These are phyloP conservation scores for Marasmarcha lunaedactyla DNA, from an alignment of 2,888 invertebrate species.

Conservation along the genomic window DNA sequence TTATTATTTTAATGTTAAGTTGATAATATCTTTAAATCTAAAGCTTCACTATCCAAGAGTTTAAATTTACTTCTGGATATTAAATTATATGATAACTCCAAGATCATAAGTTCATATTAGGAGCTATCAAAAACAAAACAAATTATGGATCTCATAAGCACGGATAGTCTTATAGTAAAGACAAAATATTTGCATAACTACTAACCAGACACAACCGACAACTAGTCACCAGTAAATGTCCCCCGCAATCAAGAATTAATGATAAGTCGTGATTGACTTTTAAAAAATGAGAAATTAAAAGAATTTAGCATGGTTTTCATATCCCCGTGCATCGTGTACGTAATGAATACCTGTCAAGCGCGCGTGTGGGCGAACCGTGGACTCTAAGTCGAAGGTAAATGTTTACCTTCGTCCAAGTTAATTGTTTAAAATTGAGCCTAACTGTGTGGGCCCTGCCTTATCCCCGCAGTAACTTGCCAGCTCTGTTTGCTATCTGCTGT, in stretches of 20 bases:
- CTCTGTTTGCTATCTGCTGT: slow-evolving; percentile 24
- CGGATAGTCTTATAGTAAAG: too few species aligned
- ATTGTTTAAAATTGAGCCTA: slow-evolving; percentile 71
- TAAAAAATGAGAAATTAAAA: slow-evolving; percentile 25
- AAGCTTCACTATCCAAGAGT: too few species aligned
- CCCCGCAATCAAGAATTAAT: background rate
- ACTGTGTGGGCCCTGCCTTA: slow-evolving; percentile 59
- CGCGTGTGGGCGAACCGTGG: slow-evolving; percentile 62
- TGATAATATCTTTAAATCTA: too few species aligned
- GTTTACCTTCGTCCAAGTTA: slow-evolving; percentile 67
- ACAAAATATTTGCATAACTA: too few species aligned
- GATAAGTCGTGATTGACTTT: slow-evolving; percentile 8
- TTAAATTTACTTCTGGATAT: too few species aligned
- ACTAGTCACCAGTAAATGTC: background rate
- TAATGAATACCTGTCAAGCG: slow-evolving; percentile 67
- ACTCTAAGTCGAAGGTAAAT: slow-evolving; percentile 67
- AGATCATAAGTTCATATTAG: too few species aligned
- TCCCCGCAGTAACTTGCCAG: slow-evolving; percentile 17
- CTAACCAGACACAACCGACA: too few species aligned
- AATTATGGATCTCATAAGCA: too few species aligned
- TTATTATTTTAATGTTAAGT: too few species aligned
- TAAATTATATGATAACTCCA: too few species aligned
- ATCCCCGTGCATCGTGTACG: slow-evolving; percentile 38
- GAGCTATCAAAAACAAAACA: too few species aligned
- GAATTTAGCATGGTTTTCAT: background rate